phyloP scores from a whole-genome alignment of 2,888 invertebrate species.

The Tenthredo livida region DNA sequence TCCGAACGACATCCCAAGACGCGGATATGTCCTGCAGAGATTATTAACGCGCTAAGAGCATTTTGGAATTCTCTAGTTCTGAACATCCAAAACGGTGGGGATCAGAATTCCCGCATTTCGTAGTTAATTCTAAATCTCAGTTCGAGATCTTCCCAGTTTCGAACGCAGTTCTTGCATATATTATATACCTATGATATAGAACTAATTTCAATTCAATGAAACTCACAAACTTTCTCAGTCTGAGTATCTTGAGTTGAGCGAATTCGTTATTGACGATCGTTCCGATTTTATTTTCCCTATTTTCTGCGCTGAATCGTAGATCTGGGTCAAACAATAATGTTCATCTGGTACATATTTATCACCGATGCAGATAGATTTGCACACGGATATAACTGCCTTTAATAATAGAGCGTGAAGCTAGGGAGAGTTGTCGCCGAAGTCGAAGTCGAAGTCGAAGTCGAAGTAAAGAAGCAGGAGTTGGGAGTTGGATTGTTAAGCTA shows the following conservation, averaged over 20 bases:
- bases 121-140: background rate
- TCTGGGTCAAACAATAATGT: background rate
- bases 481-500: constrained; percentile 48
- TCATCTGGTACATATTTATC: background rate
- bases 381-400: background rate
- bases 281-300: background rate
- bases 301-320: background rate
- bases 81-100: background rate
- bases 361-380: background rate
- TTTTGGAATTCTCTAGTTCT: background rate
- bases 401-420: constrained; percentile 2
- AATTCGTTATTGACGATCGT: background rate
- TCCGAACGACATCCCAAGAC: background rate
- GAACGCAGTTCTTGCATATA: background rate
- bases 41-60: background rate
- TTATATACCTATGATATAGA: background rate
- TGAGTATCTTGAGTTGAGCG: background rate
- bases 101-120: background rate
- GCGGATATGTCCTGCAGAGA: background rate
- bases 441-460: constrained; percentile 12
- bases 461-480: background rate
- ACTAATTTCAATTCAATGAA: background rate
- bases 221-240: background rate
- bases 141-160: background rate
- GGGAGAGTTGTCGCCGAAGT: constrained; percentile 24